phyloP scores from a whole-genome alignment of 2,888 invertebrate genomes.

The Leucophora obtusa region DNA sequence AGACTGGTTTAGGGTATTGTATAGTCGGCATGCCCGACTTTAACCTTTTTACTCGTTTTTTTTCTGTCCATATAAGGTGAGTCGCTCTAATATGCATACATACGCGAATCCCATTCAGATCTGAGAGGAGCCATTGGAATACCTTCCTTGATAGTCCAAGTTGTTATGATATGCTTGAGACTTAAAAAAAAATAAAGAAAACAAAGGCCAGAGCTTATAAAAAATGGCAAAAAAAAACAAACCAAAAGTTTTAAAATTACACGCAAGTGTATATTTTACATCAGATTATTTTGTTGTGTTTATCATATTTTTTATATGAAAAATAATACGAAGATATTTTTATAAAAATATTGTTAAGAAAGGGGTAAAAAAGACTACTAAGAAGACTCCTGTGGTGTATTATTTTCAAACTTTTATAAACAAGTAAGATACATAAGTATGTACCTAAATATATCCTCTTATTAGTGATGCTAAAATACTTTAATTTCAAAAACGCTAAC shows the following conservation, averaged over 20 bases:
- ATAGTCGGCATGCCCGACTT: too few species aligned
- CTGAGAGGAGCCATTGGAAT: too few species aligned
- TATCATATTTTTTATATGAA: conserved; percentile 29
- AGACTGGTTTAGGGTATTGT: too few species aligned
- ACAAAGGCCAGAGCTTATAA: not conserved
- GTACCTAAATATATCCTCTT: too few species aligned
- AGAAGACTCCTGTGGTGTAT: conserved; percentile 11
- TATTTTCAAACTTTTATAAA: not conserved
- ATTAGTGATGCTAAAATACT: too few species aligned
- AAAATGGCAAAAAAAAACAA: not conserved
- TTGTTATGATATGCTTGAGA: conserved; percentile 36
- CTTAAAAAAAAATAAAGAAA: not conserved
- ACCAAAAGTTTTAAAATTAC: conserved; percentile 33
- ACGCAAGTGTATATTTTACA: conserved; percentile 44
- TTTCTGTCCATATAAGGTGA: too few species aligned
- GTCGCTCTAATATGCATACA: too few species aligned
- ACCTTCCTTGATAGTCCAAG: too few species aligned
- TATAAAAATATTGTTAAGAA: not conserved
- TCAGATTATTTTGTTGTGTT: conserved; percentile 41
- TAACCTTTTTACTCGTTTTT: too few species aligned
- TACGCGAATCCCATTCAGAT: too few species aligned
- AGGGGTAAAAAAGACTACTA: not conserved
- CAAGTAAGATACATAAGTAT: too few species aligned
- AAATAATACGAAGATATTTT: not conserved
- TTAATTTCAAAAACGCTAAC: too few species aligned